Evolutionary conservation across 2,113 vertebrate species (phyloP).

Genomic region (Loxodonta africana): DNA sequence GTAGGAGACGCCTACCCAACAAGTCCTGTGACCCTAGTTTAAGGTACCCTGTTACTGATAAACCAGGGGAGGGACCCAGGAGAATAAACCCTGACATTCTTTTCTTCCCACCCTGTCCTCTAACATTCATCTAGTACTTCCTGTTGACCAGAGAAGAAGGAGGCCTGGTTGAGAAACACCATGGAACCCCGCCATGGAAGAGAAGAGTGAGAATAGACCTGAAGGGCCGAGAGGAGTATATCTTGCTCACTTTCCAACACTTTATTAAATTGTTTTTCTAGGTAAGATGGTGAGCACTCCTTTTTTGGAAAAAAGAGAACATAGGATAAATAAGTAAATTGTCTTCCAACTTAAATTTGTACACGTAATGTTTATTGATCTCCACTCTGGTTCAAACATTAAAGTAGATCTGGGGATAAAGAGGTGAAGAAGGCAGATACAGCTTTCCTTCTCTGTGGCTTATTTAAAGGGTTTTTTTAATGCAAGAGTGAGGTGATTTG

Average conservation of each 20-base stretch:
- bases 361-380: background rate
- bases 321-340: background rate
- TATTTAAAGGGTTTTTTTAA: background rate
- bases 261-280: background rate
- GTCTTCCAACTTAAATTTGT: background rate
- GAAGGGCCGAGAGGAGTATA: background rate
- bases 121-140: background rate
- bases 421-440: too few relatives aligned
- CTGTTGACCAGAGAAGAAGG: too few relatives aligned
- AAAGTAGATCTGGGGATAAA: background rate
- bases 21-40: background rate
- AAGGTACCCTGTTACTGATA: background rate
- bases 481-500: background rate
- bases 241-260: background rate
- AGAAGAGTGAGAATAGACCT: background rate
- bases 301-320: background rate
- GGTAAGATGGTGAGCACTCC: background rate
- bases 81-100: background rate
- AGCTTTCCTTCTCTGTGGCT: background rate
- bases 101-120: background rate
- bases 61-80: background rate
- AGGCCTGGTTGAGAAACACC: background rate
- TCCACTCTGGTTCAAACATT: background rate
- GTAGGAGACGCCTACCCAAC: background rate
- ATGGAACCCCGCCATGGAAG: too few relatives aligned